Percentiles rank a stretch among this genome's conserved stretches.
Conservation (phyloP, 2,797 vertebrate genomes). For the Chanos chanos region DNA sequence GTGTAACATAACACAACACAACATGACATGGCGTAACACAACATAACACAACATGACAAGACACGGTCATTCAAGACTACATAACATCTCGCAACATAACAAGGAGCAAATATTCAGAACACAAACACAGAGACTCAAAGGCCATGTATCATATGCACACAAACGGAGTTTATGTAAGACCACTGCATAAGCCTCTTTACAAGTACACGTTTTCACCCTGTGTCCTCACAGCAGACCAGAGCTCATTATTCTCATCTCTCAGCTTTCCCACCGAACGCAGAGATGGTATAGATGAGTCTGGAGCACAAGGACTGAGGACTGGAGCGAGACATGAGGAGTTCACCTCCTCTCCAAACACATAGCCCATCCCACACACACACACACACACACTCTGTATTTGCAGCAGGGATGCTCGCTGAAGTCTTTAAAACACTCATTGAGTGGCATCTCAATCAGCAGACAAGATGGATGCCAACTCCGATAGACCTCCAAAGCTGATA, state of each 20-base stretch:
- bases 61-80: too few relatives aligned
- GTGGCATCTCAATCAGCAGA: constrained; percentile 33
- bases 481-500: constrained; percentile 38
- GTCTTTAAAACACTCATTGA: constrained; percentile 43
- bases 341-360: too few relatives aligned
- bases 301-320: too few relatives aligned
- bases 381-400: constrained; percentile 18
- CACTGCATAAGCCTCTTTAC: constrained; percentile 29
- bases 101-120: too few relatives aligned
- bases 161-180: constrained; percentile 46
- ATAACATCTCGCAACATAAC: too few relatives aligned
- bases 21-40: too few relatives aligned
- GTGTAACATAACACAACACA: neutral
- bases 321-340: too few relatives aligned
- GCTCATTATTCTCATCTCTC: neutral
- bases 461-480: constrained; percentile 40
- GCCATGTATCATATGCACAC: constrained; percentile 31
- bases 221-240: constrained; percentile 14
- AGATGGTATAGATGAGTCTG: too few relatives aligned
- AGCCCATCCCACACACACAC: too few relatives aligned
- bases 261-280: neutral
- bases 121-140: constrained; percentile 32
- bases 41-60: too few relatives aligned
- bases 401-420: constrained; percentile 23
- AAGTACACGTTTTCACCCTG: constrained; percentile 20